Evolutionary conservation across 92 coral and sea anemone species (phyloP).

Genomic region (Epizoanthus illoricatus): DNA sequence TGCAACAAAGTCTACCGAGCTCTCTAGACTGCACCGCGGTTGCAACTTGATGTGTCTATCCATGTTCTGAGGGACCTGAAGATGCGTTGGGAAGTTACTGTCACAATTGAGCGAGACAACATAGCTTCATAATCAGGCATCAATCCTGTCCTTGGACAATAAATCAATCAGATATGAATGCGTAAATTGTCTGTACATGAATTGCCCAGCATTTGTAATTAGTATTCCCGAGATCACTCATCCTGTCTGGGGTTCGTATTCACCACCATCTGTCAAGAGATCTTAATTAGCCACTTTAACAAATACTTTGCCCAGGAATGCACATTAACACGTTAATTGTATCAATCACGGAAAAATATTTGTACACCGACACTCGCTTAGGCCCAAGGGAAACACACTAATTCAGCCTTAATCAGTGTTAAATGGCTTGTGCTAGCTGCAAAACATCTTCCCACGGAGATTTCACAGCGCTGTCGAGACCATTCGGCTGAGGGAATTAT

Average conservation of each 20-base stretch:
- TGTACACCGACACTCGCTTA: conserved; percentile 17
- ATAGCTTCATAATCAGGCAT: too few relatives aligned
- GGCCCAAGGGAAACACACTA: conserved; percentile 37
- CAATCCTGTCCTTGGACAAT: too few relatives aligned
- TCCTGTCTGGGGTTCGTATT: conserved; percentile 5
- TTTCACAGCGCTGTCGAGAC: neutral
- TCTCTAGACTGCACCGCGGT: too few relatives aligned
- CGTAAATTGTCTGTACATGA: too few relatives aligned
- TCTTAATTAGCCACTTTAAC: conserved; percentile 63
- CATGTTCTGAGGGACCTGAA: too few relatives aligned
- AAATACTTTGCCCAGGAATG: conserved; percentile 52
- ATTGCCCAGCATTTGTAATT: too few relatives aligned
- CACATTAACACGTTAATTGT: conserved; percentile 49
- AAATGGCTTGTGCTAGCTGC: conserved; percentile 27
- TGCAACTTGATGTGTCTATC: too few relatives aligned
- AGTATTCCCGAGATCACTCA: too few relatives aligned
- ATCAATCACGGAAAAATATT: conserved; percentile 42
- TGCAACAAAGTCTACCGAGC: too few relatives aligned
- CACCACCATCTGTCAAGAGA: conserved; percentile 35
- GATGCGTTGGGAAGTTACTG: too few relatives aligned
- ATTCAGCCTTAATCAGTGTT: conserved; percentile 38
- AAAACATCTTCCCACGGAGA: conserved; percentile 35
- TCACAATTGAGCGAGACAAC: too few relatives aligned
- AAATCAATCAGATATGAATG: too few relatives aligned
- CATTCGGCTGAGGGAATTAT: neutral